phyloP scores from a whole-genome alignment of 2,113 vertebrate species.

The Neogobius melanostomus region DNA sequence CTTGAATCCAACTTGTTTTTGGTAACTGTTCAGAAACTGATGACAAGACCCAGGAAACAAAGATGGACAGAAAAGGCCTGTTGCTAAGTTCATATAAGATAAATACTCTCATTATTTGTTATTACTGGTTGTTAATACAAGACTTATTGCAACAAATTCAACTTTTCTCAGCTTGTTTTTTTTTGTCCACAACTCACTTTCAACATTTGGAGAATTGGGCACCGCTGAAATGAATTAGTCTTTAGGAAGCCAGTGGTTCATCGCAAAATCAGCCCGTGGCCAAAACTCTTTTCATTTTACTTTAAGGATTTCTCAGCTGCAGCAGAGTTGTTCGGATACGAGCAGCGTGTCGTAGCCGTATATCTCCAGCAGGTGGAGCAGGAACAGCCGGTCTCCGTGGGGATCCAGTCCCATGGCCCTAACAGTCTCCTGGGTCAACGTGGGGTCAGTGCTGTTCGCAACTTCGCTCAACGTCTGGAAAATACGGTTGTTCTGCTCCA shows the following conservation, averaged over 20 bases:
- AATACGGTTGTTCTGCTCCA: conserved; percentile 95
- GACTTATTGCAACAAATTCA: no score
- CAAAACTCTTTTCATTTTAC: neutral
- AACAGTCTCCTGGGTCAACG: conserved; percentile 88
- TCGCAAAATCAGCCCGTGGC: conserved; percentile 21
- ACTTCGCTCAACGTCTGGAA: conserved; percentile 93
- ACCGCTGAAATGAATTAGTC: neutral
- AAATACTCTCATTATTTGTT: no score
- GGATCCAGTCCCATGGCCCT: conserved; percentile 94
- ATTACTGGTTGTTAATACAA: no score
- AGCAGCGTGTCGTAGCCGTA: conserved; percentile 93
- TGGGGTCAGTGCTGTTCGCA: conserved; percentile 88
- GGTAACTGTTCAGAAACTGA: neutral
- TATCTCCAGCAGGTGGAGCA: conserved; percentile 92
- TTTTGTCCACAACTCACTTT: no score
- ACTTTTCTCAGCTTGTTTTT: no score
- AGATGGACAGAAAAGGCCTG: neutral
- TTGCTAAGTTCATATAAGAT: neutral
- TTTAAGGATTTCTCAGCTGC: conserved; percentile 78
- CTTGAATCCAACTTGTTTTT: neutral
- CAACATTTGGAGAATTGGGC: no score
- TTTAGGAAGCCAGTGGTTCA: conserved; percentile 39
- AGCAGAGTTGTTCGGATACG: conserved; percentile 93
- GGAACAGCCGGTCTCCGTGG: conserved; percentile 89
- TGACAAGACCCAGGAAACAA: neutral